A percentile compares a stretch with the other conserved stretches of the same genome.
Evolutionary conservation across 1,140 invertebrate species (phyloP).

Genomic region (Ladona fulva): DNA sequence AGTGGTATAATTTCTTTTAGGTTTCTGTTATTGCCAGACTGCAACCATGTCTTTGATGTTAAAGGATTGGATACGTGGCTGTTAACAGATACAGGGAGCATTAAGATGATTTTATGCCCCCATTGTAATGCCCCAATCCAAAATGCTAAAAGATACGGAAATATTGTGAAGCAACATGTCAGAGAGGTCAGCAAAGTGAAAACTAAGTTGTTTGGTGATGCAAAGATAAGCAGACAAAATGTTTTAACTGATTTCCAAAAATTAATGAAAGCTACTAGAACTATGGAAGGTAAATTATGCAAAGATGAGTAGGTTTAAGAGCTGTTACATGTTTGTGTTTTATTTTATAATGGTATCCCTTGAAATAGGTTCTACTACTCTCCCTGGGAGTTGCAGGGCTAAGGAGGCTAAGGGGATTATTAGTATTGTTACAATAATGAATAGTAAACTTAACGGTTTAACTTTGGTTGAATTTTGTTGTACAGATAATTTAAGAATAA

Average conservation of each 20-base stretch:
- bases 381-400: too few species aligned
- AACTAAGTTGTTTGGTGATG: constrained; percentile 35
- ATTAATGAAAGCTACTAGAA: too few species aligned
- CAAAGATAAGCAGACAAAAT: not conserved
- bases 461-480: too few species aligned
- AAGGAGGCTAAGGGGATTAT: too few species aligned
- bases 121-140: constrained; percentile 52
- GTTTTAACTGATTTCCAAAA: not conserved
- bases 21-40: constrained; percentile 54
- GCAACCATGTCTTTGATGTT: constrained; percentile 50
- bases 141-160: constrained; percentile 48
- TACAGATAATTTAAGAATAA: too few species aligned
- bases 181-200: constrained; percentile 49
- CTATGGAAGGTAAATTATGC: too few species aligned
- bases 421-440: too few species aligned
- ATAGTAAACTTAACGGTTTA: too few species aligned
- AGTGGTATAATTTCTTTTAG: constrained; percentile 28
- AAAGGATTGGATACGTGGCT: constrained; percentile 46
- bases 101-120: constrained; percentile 46
- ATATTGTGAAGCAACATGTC: constrained; percentile 44
- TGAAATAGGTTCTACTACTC: too few species aligned
- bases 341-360: too few species aligned
- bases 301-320: too few species aligned
- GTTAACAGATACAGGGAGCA: constrained; percentile 27
- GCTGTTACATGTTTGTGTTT: too few species aligned